phyloP scores from a whole-genome alignment of 2,888 invertebrate species.

The Cyaniris semiargus region DNA sequence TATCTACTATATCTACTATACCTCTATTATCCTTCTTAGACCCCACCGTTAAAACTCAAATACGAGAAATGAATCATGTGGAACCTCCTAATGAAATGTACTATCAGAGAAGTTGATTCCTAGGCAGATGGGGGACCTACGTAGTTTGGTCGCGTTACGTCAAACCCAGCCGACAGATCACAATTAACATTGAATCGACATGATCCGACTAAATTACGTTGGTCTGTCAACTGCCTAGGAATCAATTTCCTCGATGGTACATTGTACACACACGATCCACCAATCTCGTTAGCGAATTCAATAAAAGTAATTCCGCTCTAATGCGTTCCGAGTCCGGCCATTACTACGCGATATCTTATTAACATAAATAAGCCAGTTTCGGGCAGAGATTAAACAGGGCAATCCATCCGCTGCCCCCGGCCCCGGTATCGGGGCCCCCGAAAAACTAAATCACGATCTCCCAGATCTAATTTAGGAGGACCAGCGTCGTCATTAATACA shows the following conservation, averaged over 20 bases:
- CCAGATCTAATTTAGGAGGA: slow-evolving; percentile 79
- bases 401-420: slow-evolving; percentile 42
- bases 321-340: slow-evolving; percentile 35
- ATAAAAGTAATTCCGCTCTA: slow-evolving; percentile 17
- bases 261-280: background rate
- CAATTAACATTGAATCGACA: no score
- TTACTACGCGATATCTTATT: slow-evolving; percentile 43
- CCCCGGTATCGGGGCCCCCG: slow-evolving; percentile 52
- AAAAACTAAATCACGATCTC: slow-evolving; percentile 77
- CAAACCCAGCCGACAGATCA: no score
- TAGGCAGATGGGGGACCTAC: no score
- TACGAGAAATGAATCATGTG: background rate
- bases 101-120: no score
- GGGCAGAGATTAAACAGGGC: slow-evolving; percentile 44
- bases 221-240: no score
- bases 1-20: no score
- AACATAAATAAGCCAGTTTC: slow-evolving; percentile 45
- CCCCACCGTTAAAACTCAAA: background rate
- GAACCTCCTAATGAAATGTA: background rate
- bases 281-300: slow-evolving; percentile 17
- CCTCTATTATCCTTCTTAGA: no score
- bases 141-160: no score
- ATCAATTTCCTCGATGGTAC: no score
- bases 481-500: slow-evolving; percentile 80
- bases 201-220: no score